Percentiles rank a stretch among this genome's conserved stretches.
phyloP scores from a whole-genome alignment of 2,797 vertebrate genomes.

The Limosa lapponica region DNA sequence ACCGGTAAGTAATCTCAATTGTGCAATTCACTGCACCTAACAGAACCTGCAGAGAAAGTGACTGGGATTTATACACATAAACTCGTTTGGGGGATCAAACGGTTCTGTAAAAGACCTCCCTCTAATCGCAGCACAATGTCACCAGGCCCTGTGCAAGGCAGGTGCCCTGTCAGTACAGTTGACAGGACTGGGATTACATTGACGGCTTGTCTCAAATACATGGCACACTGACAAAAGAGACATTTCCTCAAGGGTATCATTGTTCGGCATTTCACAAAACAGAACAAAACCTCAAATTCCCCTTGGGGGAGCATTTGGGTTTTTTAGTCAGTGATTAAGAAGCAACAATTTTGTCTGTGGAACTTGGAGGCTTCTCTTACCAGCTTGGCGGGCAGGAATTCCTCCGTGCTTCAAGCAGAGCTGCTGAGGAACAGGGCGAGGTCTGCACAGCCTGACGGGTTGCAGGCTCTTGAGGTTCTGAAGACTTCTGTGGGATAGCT shows the following conservation, averaged over 20 bases:
- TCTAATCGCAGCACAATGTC: neutral
- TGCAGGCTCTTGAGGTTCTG: neutral
- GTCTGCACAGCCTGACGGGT: neutral
- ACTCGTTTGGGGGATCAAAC: neutral
- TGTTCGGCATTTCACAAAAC: neutral
- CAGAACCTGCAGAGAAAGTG: neutral
- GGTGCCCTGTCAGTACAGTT: neutral
- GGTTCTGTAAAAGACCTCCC: neutral
- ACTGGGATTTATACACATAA: neutral
- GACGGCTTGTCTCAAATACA: constrained; percentile 3
- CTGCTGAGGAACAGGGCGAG: neutral
- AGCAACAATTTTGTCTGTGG: neutral
- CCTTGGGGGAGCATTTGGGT: neutral
- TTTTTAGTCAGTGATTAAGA: neutral
- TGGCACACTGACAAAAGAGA: constrained; percentile 28
- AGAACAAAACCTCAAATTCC: neutral
- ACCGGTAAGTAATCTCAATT: neutral
- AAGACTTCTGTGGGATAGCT: neutral
- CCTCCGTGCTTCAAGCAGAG: neutral
- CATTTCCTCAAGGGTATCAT: constrained; percentile 24
- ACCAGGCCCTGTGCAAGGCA: neutral
- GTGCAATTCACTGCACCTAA: neutral
- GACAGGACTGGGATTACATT: constrained; percentile 13
- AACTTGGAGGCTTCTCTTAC: neutral
- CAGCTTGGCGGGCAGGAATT: neutral